Conservation (phyloP, 2,797 vertebrate species). For the Arctocebus calabarensis region DNA sequence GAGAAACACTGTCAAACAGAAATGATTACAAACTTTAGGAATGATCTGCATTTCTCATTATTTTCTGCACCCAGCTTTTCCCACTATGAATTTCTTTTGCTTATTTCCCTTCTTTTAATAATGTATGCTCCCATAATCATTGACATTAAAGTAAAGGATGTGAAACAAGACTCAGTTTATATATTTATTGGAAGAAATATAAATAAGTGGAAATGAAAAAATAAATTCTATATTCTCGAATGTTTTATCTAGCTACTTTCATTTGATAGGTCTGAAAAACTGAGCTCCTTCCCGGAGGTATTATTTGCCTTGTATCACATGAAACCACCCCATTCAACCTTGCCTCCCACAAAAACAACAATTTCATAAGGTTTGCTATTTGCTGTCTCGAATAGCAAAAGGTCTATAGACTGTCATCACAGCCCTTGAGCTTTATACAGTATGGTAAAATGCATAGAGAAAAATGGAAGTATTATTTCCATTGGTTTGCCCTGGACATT, state of each 20-base stretch:
- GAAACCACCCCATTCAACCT: constrained; percentile 13
- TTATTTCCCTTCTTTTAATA: constrained; percentile 76
- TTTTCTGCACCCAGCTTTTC: constrained; percentile 65
- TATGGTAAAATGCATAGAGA: neutral
- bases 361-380: constrained; percentile 42
- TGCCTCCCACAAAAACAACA: constrained; percentile 34
- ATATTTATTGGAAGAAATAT: constrained; percentile 69
- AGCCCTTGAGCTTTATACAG: neutral
- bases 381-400: constrained; percentile 33
- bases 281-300: constrained; percentile 5
- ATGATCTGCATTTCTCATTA: constrained; percentile 75
- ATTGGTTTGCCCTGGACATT: neutral
- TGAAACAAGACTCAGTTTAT: constrained; percentile 36
- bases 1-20: constrained; percentile 77
- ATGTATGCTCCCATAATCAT: constrained; percentile 63
- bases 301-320: neutral
- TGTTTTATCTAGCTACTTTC: constrained; percentile 58
- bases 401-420: neutral
- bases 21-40: constrained; percentile 75
- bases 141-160: constrained; percentile 66
- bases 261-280: constrained; percentile 55
- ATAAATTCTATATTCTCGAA: constrained; percentile 18
- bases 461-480: constrained; percentile 4
- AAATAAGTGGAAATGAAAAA: constrained; percentile 59
- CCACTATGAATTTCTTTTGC: constrained; percentile 44